A percentile compares a stretch with the other conserved stretches of the same genome.
Evolutionary conservation across 1,140 invertebrate genomes (phyloP).

Genomic region (Drosophila nebulosa): DNA sequence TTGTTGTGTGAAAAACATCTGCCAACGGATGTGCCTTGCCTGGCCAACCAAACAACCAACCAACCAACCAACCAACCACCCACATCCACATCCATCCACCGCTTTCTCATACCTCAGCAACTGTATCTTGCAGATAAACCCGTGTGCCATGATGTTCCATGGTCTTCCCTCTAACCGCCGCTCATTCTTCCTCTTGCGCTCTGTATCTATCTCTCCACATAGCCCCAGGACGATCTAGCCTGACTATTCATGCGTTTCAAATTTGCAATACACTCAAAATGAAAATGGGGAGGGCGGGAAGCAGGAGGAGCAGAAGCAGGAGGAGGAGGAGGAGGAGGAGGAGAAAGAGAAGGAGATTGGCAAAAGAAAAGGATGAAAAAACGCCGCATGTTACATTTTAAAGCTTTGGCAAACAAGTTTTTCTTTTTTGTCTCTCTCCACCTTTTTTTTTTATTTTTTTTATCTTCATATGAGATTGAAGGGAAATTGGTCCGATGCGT

Average conservation of each 20-base stretch:
- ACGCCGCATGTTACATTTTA: slow-evolving; percentile 63
- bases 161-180: background rate
- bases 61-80: background rate
- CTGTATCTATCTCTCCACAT: slow-evolving; percentile 9
- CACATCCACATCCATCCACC: background rate
- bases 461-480: slow-evolving; percentile 46
- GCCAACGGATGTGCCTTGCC: slow-evolving; percentile 62
- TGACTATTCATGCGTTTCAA: slow-evolving; percentile 75
- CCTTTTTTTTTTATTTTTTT: slow-evolving; percentile 5
- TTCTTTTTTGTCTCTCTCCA: background rate
- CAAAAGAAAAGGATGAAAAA: slow-evolving; percentile 53
- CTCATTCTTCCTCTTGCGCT: background rate
- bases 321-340: slow-evolving; percentile 5
- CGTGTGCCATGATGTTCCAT: slow-evolving; percentile 27
- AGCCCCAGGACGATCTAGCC: slow-evolving; percentile 51
- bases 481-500: slow-evolving; percentile 3
- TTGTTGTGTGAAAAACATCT: slow-evolving; percentile 60
- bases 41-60: slow-evolving; percentile 31
- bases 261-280: slow-evolving; percentile 66
- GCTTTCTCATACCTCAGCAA: slow-evolving; percentile 13
- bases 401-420: slow-evolving; percentile 54
- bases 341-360: too few relatives aligned
- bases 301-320: background rate
- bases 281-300: slow-evolving; percentile 29
- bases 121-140: slow-evolving; percentile 65